Conservation (phyloP, 2,797 vertebrate species). For the Fistularia commersonii region DNA sequence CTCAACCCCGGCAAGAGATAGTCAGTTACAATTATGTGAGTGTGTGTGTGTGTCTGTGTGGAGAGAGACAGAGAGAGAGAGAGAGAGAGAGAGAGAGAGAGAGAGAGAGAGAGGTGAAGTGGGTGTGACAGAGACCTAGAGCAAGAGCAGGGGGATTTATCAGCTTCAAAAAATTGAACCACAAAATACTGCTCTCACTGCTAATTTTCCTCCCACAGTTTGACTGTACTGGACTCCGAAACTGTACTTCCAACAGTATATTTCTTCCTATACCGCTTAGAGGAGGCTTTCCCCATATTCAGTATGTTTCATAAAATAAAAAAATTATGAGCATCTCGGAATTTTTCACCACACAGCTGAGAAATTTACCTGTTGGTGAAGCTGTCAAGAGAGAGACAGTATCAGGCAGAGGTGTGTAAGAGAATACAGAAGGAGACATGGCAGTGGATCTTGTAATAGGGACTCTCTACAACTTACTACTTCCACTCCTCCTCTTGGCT, state of each 20-base stretch:
- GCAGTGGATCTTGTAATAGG: constrained; percentile 56
- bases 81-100: constrained; percentile 18
- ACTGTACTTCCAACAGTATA: background rate
- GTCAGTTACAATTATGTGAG: constrained; percentile 55
- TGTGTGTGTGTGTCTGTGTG: background rate
- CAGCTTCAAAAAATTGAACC: constrained; percentile 18
- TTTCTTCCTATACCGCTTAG: background rate
- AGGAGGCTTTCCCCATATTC: constrained; percentile 33
- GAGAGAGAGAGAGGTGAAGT: constrained; percentile 37
- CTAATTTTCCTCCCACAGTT: constrained; percentile 5
- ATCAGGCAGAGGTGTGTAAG: constrained; percentile 16
- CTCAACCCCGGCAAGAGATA: constrained; percentile 37
- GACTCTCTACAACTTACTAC: constrained; percentile 63
- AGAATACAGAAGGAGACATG: constrained; percentile 35
- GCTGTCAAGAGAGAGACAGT: constrained; percentile 6
- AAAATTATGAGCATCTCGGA: constrained; percentile 39
- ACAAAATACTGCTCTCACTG: constrained; percentile 3
- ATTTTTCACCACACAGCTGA: constrained; percentile 27
- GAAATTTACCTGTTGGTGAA: constrained; percentile 4
- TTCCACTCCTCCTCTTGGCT: constrained; percentile 60
- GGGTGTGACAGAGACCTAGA: constrained; percentile 50
- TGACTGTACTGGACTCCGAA: background rate
- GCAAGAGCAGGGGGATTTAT: constrained; percentile 35
- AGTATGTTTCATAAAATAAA: constrained; percentile 7
- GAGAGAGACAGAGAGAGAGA: constrained; percentile 34